A percentile compares a stretch with the other conserved stretches of the same genome.
Conservation (phyloP, 2,888 invertebrate genomes). For the Plagiodera versicolora region DNA sequence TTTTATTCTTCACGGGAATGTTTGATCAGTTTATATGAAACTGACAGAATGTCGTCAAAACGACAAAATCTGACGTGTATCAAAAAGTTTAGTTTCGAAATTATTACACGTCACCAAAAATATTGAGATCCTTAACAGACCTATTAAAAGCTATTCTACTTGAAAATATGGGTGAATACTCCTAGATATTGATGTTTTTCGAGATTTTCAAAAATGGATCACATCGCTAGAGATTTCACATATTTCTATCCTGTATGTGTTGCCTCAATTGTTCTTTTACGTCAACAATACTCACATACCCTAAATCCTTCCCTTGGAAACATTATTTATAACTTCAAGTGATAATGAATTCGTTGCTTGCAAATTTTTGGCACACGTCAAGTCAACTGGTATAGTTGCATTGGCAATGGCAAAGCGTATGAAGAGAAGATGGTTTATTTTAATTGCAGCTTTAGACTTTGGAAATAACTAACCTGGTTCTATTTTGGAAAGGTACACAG, state of each 20-base stretch:
- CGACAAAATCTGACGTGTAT: too few species aligned
- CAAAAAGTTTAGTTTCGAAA: too few species aligned
- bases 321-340: neutral
- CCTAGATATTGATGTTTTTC: too few species aligned
- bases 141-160: too few species aligned
- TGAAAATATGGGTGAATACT: too few species aligned
- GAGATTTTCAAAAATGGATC: too few species aligned
- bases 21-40: neutral
- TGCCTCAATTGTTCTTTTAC: too few species aligned
- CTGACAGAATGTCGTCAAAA: neutral
- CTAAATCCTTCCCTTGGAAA: neutral
- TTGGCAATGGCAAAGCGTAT: conserved; percentile 26
- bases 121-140: too few species aligned
- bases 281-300: too few species aligned
- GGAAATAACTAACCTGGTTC: neutral
- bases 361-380: conserved; percentile 18
- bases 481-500: conserved; percentile 3
- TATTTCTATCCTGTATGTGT: too few species aligned
- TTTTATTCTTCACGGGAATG: neutral
- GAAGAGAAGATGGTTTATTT: conserved; percentile 23
- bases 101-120: too few species aligned
- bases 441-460: conserved; percentile 10
- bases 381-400: conserved; percentile 11
- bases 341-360: neutral
- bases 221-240: too few species aligned